Evolutionary conservation across 2,888 invertebrate species (phyloP).

Genomic region (Nemoura dubitans): DNA sequence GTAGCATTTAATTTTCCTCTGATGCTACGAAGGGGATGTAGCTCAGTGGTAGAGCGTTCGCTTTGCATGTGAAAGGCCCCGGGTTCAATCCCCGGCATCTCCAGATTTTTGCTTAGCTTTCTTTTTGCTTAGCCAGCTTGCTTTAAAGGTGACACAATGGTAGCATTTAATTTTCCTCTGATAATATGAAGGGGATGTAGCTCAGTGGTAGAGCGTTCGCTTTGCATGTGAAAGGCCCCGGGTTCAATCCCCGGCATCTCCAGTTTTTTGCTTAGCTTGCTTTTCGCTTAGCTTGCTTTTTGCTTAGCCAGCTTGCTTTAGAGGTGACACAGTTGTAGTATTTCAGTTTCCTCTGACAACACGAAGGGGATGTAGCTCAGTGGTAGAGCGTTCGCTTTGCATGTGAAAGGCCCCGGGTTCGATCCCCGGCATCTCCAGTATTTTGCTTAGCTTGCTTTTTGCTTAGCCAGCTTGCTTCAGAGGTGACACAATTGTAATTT

Average conservation of each 20-base stretch:
- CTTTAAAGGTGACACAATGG: not conserved
- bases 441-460: slow-evolving; percentile 55
- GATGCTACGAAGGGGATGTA: slow-evolving; percentile 73
- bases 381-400: slow-evolving; percentile 99
- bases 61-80: slow-evolving; percentile 99
- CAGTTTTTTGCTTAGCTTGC: slow-evolving; percentile 61
- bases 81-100: slow-evolving; percentile 98
- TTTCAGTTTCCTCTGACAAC: not conserved
- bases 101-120: slow-evolving; percentile 64
- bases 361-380: slow-evolving; percentile 81
- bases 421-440: slow-evolving; percentile 93
- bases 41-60: slow-evolving; percentile 96
- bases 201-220: slow-evolving; percentile 96
- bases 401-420: slow-evolving; percentile 99
- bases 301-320: not conserved
- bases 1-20: not conserved
- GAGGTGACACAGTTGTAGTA: not conserved
- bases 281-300: too few relatives aligned
- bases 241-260: slow-evolving; percentile 98
- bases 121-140: not conserved
- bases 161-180: too few relatives aligned
- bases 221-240: slow-evolving; percentile 99
- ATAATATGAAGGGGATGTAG: slow-evolving; percentile 75
- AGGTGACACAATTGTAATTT: too few relatives aligned
- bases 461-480: not conserved